A percentile compares a stretch with the other conserved stretches of the same genome.
Conservation (phyloP, 2,888 invertebrate species). For the Linnaemya tessellans region DNA sequence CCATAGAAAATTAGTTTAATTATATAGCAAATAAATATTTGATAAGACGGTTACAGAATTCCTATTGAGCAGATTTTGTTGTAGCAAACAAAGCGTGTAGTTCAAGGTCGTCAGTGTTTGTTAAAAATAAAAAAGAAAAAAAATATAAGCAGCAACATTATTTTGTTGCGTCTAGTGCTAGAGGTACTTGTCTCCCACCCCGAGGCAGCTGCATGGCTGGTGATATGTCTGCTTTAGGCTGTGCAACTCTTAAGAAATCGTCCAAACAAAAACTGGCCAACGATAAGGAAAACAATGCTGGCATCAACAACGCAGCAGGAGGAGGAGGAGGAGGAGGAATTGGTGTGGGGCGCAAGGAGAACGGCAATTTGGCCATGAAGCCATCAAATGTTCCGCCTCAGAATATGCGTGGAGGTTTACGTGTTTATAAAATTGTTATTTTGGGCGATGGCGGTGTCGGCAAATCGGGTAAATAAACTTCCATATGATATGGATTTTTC, state of each 20-base stretch:
- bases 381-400: conserved; percentile 77
- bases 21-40: conserved; percentile 1
- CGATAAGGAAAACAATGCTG: conserved; percentile 76
- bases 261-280: conserved; percentile 78
- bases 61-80: conserved; percentile 30
- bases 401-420: conserved; percentile 86
- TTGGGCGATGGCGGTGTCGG: conserved; percentile 96
- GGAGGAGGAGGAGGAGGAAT: conserved; percentile 30
- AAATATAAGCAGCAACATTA: not conserved
- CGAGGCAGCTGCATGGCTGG: conserved; percentile 77
- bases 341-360: conserved; percentile 69
- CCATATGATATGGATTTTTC: conserved; percentile 45
- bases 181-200: not conserved
- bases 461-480: conserved; percentile 88
- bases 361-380: conserved; percentile 74
- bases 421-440: conserved; percentile 95
- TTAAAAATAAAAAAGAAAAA: not conserved
- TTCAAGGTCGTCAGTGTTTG: conserved; percentile 71
- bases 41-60: conserved; percentile 47
- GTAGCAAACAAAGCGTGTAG: conserved; percentile 43
- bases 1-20: not conserved
- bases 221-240: conserved; percentile 81
- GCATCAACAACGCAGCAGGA: conserved; percentile 64
- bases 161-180: conserved; percentile 26
- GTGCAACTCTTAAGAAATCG: conserved; percentile 81